These are phyloP conservation scores for Eubasilissa splendida DNA, from an alignment of 2,888 invertebrate species.

Conservation along the genomic window DNA sequence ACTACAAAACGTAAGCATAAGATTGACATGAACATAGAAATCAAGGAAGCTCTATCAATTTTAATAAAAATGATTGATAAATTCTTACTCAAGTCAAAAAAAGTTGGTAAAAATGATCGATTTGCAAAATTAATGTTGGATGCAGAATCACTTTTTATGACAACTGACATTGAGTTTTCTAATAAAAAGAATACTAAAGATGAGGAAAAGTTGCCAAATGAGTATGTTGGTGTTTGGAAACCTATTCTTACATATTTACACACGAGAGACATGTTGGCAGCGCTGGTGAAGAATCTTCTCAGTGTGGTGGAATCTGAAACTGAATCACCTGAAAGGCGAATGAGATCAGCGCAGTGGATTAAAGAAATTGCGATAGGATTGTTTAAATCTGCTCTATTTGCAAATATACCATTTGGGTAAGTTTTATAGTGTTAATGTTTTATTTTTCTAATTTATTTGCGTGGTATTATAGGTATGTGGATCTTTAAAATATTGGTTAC, in stretches of 20 bases:
- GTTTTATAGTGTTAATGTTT: neutral
- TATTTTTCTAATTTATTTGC: no score
- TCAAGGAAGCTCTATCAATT: slow-evolving; percentile 35
- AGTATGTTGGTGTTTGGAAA: slow-evolving; percentile 68
- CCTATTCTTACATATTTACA: slow-evolving; percentile 71
- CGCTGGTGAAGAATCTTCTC: slow-evolving; percentile 68
- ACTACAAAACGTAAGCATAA: slow-evolving; percentile 24
- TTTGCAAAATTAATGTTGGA: slow-evolving; percentile 61
- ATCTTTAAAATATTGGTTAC: no score
- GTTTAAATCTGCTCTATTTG: slow-evolving; percentile 65
- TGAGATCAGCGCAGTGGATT: slow-evolving; percentile 72
- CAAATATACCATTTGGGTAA: slow-evolving; percentile 48
- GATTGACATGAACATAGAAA: slow-evolving; percentile 31
- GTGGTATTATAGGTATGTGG: no score
- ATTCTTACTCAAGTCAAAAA: slow-evolving; percentile 43
- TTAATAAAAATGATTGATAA: slow-evolving; percentile 50
- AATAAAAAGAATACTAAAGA: slow-evolving; percentile 59
- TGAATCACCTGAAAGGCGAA: slow-evolving; percentile 62
- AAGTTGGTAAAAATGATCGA: slow-evolving; percentile 59
- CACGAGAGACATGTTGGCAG: slow-evolving; percentile 69
- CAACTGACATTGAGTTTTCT: slow-evolving; percentile 61
- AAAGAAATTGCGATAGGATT: slow-evolving; percentile 69
- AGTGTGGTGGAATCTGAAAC: slow-evolving; percentile 65
- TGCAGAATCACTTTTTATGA: slow-evolving; percentile 62
- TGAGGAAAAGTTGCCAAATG: slow-evolving; percentile 31